Evolutionary conservation across 1,140 invertebrate genomes (phyloP).

Genomic region (Saccostrea glomerata): DNA sequence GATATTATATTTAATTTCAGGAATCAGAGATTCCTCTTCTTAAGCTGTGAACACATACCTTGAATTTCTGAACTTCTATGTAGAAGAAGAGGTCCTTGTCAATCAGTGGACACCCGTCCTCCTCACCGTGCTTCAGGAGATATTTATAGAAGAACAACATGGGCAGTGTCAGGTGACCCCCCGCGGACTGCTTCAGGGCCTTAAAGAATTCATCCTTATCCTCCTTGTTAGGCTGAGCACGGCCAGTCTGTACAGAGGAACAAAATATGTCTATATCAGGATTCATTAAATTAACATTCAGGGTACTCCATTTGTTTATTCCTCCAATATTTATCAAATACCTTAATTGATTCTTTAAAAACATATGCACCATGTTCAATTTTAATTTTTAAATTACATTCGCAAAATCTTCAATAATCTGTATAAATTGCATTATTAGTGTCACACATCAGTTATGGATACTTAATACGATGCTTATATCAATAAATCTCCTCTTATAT

Average conservation of each 20-base stretch:
- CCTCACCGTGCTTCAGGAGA: slow-evolving; percentile 75
- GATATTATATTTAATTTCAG: too few relatives aligned
- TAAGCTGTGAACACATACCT: slow-evolving; percentile 64
- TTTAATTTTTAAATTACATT: too few relatives aligned
- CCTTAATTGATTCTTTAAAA: too few relatives aligned
- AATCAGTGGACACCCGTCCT: slow-evolving; percentile 75
- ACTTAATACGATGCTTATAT: too few relatives aligned
- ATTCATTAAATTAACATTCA: neutral
- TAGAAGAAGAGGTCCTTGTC: slow-evolving; percentile 79
- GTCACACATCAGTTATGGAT: too few relatives aligned
- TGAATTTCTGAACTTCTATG: slow-evolving; percentile 78
- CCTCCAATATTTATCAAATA: too few relatives aligned
- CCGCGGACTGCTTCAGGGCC: slow-evolving; percentile 69
- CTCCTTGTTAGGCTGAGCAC: slow-evolving; percentile 73
- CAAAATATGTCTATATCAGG: neutral
- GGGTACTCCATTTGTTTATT: neutral
- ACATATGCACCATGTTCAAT: too few relatives aligned
- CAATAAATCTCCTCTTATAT: too few relatives aligned
- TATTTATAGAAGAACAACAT: slow-evolving; percentile 78
- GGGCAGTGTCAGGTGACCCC: slow-evolving; percentile 70
- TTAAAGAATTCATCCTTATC: slow-evolving; percentile 75
- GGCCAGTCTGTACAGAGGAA: slow-evolving; percentile 65
- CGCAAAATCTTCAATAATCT: too few relatives aligned
- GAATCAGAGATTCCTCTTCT: too few relatives aligned
- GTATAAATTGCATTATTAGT: too few relatives aligned